These are phyloP conservation scores for Bursaphelenchus okinawaensis DNA, from an alignment of 2,888 invertebrate genomes.

Conservation along the genomic window DNA sequence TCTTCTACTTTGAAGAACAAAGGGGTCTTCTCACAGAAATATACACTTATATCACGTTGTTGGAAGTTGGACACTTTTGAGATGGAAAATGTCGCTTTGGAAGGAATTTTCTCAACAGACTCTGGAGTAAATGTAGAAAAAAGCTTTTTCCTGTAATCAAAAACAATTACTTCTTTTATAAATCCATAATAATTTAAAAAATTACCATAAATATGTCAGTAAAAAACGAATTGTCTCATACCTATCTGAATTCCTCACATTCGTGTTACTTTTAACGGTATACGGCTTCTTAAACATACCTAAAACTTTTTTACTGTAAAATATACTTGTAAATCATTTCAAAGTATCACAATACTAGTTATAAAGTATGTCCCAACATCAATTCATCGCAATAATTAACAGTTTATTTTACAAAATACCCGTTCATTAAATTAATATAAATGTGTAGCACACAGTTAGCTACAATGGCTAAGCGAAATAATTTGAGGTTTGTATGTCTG, in stretches of 20 bases:
- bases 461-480: no score
- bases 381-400: not conserved
- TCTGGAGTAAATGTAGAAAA: not conserved
- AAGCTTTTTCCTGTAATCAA: not conserved
- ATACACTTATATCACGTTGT: slow-evolving; percentile 36
- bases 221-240: no score
- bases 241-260: slow-evolving; percentile 48
- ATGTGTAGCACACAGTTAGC: no score
- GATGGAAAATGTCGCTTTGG: not conserved
- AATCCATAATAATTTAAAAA: no score
- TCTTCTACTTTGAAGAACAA: slow-evolving; percentile 42
- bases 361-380: no score
- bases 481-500: no score
- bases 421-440: no score
- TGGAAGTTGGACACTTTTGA: slow-evolving; percentile 6
- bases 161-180: no score
- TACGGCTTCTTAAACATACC: slow-evolving; percentile 50
- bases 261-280: slow-evolving; percentile 43
- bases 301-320: not conserved
- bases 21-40: slow-evolving; percentile 42
- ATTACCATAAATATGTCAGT: no score
- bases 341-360: no score
- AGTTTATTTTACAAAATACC: no score
- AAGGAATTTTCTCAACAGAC: not conserved
- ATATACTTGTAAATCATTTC: no score